A percentile compares a stretch with the other conserved stretches of the same genome.
Conservation (phyloP, 2,797 vertebrate species). For the Agapornis canus region DNA sequence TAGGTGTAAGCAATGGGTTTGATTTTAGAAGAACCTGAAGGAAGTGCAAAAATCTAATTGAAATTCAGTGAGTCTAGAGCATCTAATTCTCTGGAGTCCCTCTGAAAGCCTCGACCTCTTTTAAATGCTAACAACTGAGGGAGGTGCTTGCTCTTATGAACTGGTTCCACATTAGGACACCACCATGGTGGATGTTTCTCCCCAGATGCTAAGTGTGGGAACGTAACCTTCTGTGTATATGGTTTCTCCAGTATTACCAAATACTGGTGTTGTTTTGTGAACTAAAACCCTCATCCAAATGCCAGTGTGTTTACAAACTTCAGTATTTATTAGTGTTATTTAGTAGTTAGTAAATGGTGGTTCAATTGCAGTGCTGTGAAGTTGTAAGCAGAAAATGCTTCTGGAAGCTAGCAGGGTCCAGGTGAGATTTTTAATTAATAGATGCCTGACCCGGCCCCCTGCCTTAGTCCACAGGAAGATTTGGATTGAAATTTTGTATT, state of each 20-base stretch:
- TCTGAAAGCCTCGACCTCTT: conserved; percentile 8
- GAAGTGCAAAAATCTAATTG: background rate
- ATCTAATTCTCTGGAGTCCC: background rate
- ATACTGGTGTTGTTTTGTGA: background rate
- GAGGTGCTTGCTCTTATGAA: background rate
- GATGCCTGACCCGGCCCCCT: background rate
- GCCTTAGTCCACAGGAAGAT: background rate
- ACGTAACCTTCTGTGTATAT: background rate
- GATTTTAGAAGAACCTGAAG: conserved; percentile 19
- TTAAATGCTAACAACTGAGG: conserved; percentile 11
- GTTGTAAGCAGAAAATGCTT: background rate
- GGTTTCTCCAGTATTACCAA: background rate
- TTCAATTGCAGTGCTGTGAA: background rate
- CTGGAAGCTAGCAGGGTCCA: background rate
- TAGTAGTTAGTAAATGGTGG: background rate
- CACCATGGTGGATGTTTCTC: background rate
- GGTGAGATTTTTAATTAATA: background rate
- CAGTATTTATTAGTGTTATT: background rate
- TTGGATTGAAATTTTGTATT: background rate
- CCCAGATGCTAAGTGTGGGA: background rate
- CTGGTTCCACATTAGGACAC: background rate
- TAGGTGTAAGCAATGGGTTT: background rate
- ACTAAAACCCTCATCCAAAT: background rate
- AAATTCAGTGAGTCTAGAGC: conserved; percentile 1
- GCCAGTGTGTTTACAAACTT: background rate